Base-by-base conservation (phyloP, 2,113 vertebrate species). In the Lepidothrix coronata region DNA sequence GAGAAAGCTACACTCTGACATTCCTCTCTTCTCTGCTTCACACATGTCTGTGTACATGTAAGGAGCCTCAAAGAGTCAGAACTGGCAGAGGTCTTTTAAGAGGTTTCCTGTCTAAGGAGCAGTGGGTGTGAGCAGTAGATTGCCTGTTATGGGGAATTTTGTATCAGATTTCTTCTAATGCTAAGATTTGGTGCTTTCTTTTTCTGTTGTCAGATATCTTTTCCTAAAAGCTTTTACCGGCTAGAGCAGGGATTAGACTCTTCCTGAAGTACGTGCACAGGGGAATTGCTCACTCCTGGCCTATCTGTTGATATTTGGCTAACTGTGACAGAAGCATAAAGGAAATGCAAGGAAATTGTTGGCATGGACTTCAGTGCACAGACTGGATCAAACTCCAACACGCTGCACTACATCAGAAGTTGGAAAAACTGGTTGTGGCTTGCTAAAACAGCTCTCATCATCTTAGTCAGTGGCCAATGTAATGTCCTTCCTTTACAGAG, bases 71-170 rank as follows among this genome's bases (percentile, higher is more conserved):
- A 81, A 95, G 93, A 78, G 39, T 15, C 44, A 93, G 67, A 92
- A 57, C 0, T 48, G n/a, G 78, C 68, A 95, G 88, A 94, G 48
- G 70, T 78, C 77, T 97, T 94, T 89, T 43, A 49, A 81, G 88
- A 84, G 79, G 76, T 70, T 96, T 94, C 83, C 93, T 94, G 90
- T 84, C 59, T 78, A 49, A 91, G 89, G 88, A 92, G 72, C 85
- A 62, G 95, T 81, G 71, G 85, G 86, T 71, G 80, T 35, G 62
- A 94, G 91, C 74, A 93, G 84, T 85, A 90, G 75, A 39, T 80
- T 73, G 68, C 85, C 87, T 82, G 11, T 84, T 95, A 88, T 1
- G 39, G 84, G 81, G 94, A 58, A 84, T 84, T 96, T 95, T 92
- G n/a, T 89, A 9, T 88, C n/a, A 48, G 77, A 73, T 96, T 92